Base-by-base conservation (phyloP, 2,113 vertebrate species). In the Setophaga petechia region DNA sequence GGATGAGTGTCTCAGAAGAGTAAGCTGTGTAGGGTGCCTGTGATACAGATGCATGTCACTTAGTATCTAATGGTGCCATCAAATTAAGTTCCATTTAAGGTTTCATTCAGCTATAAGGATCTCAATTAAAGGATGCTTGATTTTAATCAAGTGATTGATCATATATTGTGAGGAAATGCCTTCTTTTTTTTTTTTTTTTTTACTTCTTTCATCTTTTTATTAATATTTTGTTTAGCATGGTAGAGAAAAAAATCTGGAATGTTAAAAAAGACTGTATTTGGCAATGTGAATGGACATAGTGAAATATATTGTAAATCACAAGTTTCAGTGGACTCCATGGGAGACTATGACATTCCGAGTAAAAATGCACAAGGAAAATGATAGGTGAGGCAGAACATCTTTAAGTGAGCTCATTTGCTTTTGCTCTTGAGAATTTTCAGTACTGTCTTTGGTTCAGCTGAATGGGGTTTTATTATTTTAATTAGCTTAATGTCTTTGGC, bases 391-490 rank as follows among this genome's bases (percentile, higher is more conserved):
- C 13, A 90, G 35, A 86, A 37, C 8, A 47, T 61, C n/a, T 91
- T 28, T 69, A 77, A 74, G 33, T 41, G 76, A 74, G 41, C 55
- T 76, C 57, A 71, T 96, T 92, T 86, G 52, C 69, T n/a, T 92
- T 81, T 90, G 39, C 77, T 90, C 46, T 75, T 62, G 37, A 82
- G 73, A 92, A 81, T 95, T 93, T 92, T 84, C 35, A 9, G 28
- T 61, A 59, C 30, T 76, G 66, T 44, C 51, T 96, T 94, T 94
- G 67, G 78, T 95, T 94, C 90, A 94, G 43, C 76, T 89, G 94
- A 94, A 86, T 57, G 23, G 28, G 44, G 65, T n/a, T 93, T 90
- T 95, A 92, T 94, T 92, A 94, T 95, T 97, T 94, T 96, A 96
- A 95, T 94, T 95, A 93, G 81, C 80, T 89, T 51, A 91, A 85